Percentiles rank a stretch among this genome's conserved stretches.
phyloP scores from a whole-genome alignment of 2,888 invertebrate species.

The Polymixis flavicincta region DNA sequence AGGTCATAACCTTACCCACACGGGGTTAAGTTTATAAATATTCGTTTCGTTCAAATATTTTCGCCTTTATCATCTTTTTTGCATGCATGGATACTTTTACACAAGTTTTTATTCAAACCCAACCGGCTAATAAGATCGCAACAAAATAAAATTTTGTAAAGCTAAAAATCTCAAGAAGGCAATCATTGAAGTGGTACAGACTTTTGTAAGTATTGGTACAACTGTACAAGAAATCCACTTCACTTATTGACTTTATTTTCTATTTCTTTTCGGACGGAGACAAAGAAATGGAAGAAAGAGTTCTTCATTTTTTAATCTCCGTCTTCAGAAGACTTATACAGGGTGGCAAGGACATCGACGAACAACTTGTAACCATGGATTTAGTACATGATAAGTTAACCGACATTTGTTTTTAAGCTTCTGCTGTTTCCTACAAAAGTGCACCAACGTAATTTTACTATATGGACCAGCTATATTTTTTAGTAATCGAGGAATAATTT shows the following conservation, averaged over 20 bases:
- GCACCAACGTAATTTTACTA: too few relatives aligned
- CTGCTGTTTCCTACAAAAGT: too few relatives aligned
- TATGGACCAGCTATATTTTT: too few relatives aligned
- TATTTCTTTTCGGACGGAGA: background rate
- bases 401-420: too few relatives aligned
- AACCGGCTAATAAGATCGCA: background rate
- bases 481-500: too few relatives aligned
- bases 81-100: background rate
- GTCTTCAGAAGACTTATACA: background rate
- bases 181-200: slow-evolving; percentile 27
- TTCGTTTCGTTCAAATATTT: background rate
- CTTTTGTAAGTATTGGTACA: background rate
- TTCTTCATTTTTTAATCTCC: background rate
- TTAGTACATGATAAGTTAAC: too few relatives aligned
- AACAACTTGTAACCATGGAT: too few relatives aligned
- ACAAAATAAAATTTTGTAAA: background rate
- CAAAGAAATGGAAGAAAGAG: too few relatives aligned
- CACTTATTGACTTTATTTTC: slow-evolving; percentile 17
- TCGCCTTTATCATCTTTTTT: too few relatives aligned
- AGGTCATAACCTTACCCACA: slow-evolving; percentile 23
- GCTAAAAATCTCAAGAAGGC: slow-evolving; percentile 13
- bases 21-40: background rate
- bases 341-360: too few relatives aligned
- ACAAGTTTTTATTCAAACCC: background rate
- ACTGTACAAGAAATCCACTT: slow-evolving; percentile 13